Base-by-base conservation (phyloP, 2,888 invertebrate genomes). In the Apotomis turbidana region DNA sequence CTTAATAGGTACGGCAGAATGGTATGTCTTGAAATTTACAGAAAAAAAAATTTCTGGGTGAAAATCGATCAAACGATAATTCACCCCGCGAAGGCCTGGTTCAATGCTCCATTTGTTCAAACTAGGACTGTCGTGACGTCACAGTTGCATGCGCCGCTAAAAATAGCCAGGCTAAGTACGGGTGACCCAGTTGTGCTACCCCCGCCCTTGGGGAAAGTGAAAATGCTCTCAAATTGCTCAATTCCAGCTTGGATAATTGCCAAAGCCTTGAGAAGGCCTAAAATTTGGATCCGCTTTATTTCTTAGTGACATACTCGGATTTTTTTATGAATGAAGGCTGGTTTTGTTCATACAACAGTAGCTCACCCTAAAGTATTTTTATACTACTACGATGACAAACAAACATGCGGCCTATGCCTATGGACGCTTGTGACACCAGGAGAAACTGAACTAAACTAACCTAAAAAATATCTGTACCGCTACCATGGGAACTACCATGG, bases 51-150 rank as follows among this genome's bases (percentile, higher is more conserved):
- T 6, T 27, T 27, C 27, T 27, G 27, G 3, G 41, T n/a, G 5
- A 41, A 36, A 36, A 58, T 10, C n/a, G 38, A 38, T 5, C 5
- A 62, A 52, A 52, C 10, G 52, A 41, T 8, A 63, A 63, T 41
- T 13, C 41, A 41, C 52, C 63, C 27, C 4, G 41, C 49, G 38
- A 54, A 63, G 63, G 63, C 63, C 63, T 63, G 54, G 63, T 63
- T 63, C 63, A 63, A 63, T 54, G 63, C 63, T 12, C 8, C 5
- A 6, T 76, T 76, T 74, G 73, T 76, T 74, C 15, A 81, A 86
- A 83, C 81, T 85, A 83, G 87, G 83, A 82, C 84, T 85, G 68
- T 8, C 71, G 76, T 85, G 85, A 87, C 89, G 88, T 89, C 87
- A 88, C 76, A 71, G 78, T 82, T 77, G 84, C 85, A 85, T 83